Evolutionary conservation across 2,113 vertebrate genomes (phyloP).

Genomic region (Patagioenas fasciata): DNA sequence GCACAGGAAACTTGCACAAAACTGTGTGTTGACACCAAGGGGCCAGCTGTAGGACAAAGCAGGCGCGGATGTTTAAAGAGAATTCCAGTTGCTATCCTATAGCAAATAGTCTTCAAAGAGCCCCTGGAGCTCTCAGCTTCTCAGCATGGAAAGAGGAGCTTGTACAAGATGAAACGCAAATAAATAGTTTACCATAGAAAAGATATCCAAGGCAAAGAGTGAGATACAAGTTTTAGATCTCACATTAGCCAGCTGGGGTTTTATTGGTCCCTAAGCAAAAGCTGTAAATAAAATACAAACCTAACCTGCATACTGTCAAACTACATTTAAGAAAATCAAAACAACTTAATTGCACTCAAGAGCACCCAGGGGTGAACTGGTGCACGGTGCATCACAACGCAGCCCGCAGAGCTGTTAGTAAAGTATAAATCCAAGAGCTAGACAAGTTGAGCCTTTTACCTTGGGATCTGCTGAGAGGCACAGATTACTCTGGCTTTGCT

Average conservation of each 20-base stretch:
- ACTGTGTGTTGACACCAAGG: slow-evolving; percentile 50
- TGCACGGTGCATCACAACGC: neutral
- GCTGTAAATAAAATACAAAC: slow-evolving; percentile 63
- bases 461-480: neutral
- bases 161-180: slow-evolving; percentile 68
- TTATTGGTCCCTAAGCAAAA: slow-evolving; percentile 68
- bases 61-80: slow-evolving; percentile 60
- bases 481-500: neutral
- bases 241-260: slow-evolving; percentile 70
- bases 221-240: slow-evolving; percentile 60
- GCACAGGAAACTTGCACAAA: slow-evolving; percentile 43
- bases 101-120: slow-evolving; percentile 75
- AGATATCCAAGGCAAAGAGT: slow-evolving; percentile 60
- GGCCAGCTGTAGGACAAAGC: slow-evolving; percentile 63
- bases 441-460: neutral
- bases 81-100: slow-evolving; percentile 66
- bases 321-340: neutral
- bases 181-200: slow-evolving; percentile 67
- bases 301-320: slow-evolving; percentile 47
- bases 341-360: slow-evolving; percentile 30
- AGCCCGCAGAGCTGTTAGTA: neutral
- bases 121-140: slow-evolving; percentile 68
- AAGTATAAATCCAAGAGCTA: slow-evolving; percentile 31
- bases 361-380: neutral
- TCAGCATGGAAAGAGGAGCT: slow-evolving; percentile 66